Conservation (phyloP, 2,113 vertebrate species). For the Bettongia penicillata region DNA sequence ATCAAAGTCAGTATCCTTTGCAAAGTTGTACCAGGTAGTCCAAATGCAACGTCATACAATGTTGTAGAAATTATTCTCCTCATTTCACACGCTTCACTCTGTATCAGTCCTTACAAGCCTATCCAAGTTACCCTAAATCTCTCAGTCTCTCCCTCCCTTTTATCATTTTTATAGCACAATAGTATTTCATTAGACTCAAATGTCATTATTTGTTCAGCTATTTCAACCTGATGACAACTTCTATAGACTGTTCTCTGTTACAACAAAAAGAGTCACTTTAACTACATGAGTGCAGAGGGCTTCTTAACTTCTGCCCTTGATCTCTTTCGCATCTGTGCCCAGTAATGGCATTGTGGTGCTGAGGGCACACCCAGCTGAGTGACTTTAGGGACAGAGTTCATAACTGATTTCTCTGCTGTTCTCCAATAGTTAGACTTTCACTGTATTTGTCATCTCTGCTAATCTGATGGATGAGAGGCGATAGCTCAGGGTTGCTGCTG, state of each 20-base stretch:
- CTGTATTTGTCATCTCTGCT: not conserved
- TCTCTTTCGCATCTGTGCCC: not conserved
- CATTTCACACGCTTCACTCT: not conserved
- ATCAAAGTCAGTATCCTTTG: not conserved
- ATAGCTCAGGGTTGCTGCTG: not conserved
- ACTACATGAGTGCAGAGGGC: not conserved
- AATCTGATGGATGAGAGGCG: not conserved
- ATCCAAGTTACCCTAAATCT: not conserved
- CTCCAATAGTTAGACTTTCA: not conserved
- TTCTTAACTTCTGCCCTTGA: not conserved
- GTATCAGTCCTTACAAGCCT: not conserved
- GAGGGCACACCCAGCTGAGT: not conserved
- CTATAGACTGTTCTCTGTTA: not conserved
- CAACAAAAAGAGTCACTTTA: not conserved
- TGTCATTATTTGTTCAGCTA: not conserved
- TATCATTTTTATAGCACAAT: not conserved
- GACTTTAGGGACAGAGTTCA: not conserved
- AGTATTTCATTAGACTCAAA: not conserved
- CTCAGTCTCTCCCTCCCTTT: not conserved
- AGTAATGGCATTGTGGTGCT: not conserved
- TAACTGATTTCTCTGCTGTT: not conserved
- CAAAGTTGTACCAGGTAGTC: not conserved
- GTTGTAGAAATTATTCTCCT: not conserved
- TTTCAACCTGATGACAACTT: not conserved
- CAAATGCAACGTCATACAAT: not conserved